Base-by-base conservation (phyloP, 2,888 invertebrate species). In the Mythimna lalbum region DNA sequence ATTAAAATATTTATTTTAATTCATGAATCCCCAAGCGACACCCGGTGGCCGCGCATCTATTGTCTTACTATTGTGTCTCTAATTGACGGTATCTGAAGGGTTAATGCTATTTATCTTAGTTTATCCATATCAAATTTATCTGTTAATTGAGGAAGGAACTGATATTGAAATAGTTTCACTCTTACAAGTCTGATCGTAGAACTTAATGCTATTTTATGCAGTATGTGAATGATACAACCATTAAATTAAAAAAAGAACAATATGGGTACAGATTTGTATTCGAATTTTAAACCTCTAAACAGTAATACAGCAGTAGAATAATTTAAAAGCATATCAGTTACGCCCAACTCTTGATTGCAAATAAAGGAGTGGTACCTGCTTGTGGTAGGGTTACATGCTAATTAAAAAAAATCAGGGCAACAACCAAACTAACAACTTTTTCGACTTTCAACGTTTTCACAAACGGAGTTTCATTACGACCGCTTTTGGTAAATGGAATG, bases 371-470 rank as follows among this genome's bases (percentile, higher is more conserved):
- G 69, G 75, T 69, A 52, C 61, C n/a, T 49, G 60, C 61, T 47
- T 21, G 60, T n/a, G 27, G 60, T 39, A 67, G 57, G 68, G 63
- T 65, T 57, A 69, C 39, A 53, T 68, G 53, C 49, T 65, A 69
- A 75, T 52, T 69, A 47, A 59, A 78, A 68, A 64, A 67, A 80
- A 69, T 67, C 57, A 72, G 71, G 59, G 56, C 79, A 76, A 49
- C 50, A 64, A 84, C 69, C 78, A 69, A 76, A 70, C 69, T 55
- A 80, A 80, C 84, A 64, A 80, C 72, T 83, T 74, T 84, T 83
- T 76, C 21, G 19, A 67, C 31, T 43, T 43, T 43, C 33, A 70
- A 68, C 39, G 65, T 80, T 74, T 73, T 60, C 67, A 79, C 71
- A 71, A 65, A 19, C 55, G 69, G 39, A 67, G 52, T 73, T 76